Percentiles rank a stretch among this genome's conserved stretches.
Evolutionary conservation across 2,888 invertebrate genomes (phyloP).

Genomic region (Tuta absoluta): DNA sequence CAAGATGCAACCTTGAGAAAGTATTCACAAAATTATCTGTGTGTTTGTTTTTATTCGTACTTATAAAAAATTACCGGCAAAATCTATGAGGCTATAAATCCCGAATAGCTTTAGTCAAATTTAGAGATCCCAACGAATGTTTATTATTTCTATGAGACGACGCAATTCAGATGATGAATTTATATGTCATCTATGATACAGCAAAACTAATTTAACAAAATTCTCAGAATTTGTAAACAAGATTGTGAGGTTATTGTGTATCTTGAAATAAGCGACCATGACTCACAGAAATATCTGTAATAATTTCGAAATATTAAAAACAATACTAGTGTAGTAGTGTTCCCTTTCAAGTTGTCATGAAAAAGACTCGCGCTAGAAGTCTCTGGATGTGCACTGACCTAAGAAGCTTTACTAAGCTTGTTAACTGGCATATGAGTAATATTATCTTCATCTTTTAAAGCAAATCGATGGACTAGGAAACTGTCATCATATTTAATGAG

Average conservation of each 20-base stretch:
- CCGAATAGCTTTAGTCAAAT: too few species aligned
- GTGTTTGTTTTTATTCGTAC: too few species aligned
- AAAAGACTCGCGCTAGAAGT: too few species aligned
- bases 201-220: not conserved
- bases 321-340: too few species aligned
- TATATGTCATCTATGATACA: not conserved
- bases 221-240: conserved; percentile 3
- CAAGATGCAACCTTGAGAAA: not conserved
- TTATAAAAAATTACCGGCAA: too few species aligned
- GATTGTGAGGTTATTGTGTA: not conserved
- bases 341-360: too few species aligned
- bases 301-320: not conserved
- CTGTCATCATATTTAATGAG: conserved; percentile 13
- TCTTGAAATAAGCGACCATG: not conserved
- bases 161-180: conserved; percentile 6
- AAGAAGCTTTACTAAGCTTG: not conserved
- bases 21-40: not conserved
- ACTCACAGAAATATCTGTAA: not conserved
- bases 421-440: not conserved
- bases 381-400: too few species aligned
- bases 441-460: conserved; percentile 8
- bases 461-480: conserved; percentile 9
- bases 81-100: too few species aligned
- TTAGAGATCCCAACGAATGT: not conserved
- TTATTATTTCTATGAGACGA: not conserved